Evolutionary conservation across 2,797 vertebrate species (phyloP).

Genomic region (Malurus leucopterus): DNA sequence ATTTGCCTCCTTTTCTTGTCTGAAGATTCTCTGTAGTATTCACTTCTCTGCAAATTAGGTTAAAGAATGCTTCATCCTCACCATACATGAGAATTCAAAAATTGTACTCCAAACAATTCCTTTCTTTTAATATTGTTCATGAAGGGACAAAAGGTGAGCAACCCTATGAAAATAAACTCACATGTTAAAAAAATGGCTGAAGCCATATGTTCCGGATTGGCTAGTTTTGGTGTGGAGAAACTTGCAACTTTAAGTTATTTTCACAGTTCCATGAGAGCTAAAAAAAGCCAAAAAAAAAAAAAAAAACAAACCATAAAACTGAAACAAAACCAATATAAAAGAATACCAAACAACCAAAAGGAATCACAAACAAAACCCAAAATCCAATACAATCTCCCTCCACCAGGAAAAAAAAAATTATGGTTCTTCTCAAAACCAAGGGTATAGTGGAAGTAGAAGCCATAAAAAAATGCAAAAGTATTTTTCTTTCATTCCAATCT

Average conservation of each 20-base stretch:
- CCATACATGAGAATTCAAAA: neutral
- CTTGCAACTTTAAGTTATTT: neutral
- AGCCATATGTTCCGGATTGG: neutral
- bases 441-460: neutral
- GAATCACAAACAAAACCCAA: neutral
- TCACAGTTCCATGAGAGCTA: neutral
- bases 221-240: neutral
- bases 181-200: neutral
- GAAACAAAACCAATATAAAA: neutral
- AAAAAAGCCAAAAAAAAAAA: neutral
- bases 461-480: accelerated
- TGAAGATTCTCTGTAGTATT: neutral
- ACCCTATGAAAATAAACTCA: neutral
- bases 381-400: neutral
- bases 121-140: neutral
- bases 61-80: neutral
- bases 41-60: neutral
- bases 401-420: neutral
- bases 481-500: neutral
- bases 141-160: neutral
- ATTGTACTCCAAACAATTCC: neutral
- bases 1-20: neutral
- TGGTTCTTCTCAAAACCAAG: neutral
- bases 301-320: neutral
- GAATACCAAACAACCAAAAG: neutral